Conservation (phyloP, 2,797 vertebrate genomes). For the Botia kubotai region DNA sequence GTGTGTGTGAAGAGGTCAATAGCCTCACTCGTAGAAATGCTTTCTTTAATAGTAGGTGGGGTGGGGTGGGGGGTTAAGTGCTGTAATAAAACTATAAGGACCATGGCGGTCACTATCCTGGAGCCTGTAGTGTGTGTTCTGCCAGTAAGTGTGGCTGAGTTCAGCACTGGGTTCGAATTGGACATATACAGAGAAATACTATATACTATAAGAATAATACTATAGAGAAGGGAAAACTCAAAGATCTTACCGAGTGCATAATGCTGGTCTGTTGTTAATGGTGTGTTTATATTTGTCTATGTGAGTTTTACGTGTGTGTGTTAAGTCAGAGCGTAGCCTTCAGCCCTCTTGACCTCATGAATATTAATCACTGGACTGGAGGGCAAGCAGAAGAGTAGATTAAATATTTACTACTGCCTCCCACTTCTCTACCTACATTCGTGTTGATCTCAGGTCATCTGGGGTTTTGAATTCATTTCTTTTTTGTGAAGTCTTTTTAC, state of each 20-base stretch:
- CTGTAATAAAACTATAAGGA: constrained; percentile 47
- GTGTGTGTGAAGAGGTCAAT: background rate
- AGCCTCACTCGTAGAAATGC: constrained; percentile 17
- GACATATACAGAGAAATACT: constrained; percentile 16
- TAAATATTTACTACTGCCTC: constrained; percentile 61
- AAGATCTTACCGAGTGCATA: background rate
- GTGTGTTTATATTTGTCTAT: constrained; percentile 4
- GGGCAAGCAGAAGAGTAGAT: constrained; percentile 53
- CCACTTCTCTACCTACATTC: constrained; percentile 40
- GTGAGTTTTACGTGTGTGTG: background rate
- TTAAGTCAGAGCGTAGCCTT: constrained; percentile 44
- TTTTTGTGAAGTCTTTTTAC: background rate
- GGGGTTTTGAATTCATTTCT: background rate
- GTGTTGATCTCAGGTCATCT: background rate
- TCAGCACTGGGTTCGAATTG: constrained; percentile 30
- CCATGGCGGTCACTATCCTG: constrained; percentile 8
- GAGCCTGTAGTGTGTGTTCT: background rate
- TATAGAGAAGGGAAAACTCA: background rate
- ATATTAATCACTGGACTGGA: constrained; percentile 56
- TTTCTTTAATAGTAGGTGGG: constrained; percentile 4
- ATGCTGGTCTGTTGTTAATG: background rate
- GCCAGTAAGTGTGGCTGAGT: background rate
- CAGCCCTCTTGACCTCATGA: constrained; percentile 55
- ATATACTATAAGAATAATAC: background rate
- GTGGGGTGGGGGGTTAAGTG: constrained; percentile 55